Base-by-base conservation (phyloP, 2,113 vertebrate species). In the Bufo bufo region DNA sequence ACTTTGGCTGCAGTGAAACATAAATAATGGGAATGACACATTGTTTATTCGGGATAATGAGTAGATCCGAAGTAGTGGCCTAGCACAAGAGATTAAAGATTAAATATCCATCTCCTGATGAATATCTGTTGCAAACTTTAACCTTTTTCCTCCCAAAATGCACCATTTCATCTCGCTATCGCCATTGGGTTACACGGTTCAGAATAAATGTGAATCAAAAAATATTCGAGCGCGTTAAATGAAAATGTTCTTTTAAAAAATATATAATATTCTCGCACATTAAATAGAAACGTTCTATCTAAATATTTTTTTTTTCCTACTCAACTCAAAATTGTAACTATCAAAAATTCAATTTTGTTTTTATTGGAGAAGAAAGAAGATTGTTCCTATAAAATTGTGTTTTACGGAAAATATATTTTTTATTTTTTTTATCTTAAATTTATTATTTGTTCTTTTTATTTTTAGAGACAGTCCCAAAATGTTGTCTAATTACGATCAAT, bases 1-100 rank as follows among this genome's bases (percentile, higher is more conserved):
- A 95, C 95, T 96, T 95, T 95, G 94, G 95, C 95, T 94, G 94
- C 95, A 95, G 92, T 94, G 94, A 96, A 92, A 96, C 95, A 95
- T 95, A 95, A 96, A 96, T 96, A 97, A 96, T 97, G 95, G 94
- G 95, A 95, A 95, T 95, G 96, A 96, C 95, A 95, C 94, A 92
- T 96, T 93, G 93, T 96, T 97, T 95, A 95, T 96, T 96, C 89
- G 90, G 95, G 94, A 96, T 96, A 96, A 96, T 96, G 96, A 96
- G 96, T 95, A 96, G 95, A 96, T 96, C 95, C 92, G 90, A 95
- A 96, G 95, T 95, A 93, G 93, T 93, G 94, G 93, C 92, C 94
- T 93, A 94, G 95, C 94, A 96, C 94, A 95, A 96, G 95, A 96
- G 95, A 96, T 95, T 96, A 96, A 95, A 96, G 95, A 97, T 97